Evolutionary conservation across 2,113 vertebrate species (phyloP).

Genomic region (Microtus montanus): DNA sequence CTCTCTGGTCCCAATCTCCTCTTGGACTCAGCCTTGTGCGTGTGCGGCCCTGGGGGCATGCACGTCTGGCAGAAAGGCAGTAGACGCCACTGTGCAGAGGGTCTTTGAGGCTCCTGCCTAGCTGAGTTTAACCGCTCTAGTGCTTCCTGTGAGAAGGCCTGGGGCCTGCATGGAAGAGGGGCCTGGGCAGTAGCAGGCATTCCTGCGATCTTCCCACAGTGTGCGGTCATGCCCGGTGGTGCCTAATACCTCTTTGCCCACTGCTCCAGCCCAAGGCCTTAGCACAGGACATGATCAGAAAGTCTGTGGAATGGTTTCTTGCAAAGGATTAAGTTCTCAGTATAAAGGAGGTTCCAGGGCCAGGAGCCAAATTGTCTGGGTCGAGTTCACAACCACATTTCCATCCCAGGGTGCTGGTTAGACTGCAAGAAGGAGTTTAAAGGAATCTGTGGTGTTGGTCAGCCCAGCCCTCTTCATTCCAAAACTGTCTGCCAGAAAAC

Average conservation of each 20-base stretch:
- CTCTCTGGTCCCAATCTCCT: neutral
- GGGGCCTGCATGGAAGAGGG: neutral
- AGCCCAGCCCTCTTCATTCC: neutral
- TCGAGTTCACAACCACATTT: neutral
- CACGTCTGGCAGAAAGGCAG: neutral
- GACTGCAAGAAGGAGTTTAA: neutral
- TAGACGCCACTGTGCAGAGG: neutral
- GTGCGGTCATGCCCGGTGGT: neutral
- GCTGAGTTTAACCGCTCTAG: neutral
- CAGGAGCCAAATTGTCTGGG: neutral
- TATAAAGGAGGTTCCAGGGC: neutral
- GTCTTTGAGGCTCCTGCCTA: neutral
- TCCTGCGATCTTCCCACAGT: neutral
- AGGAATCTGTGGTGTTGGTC: neutral
- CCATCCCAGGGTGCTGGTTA: no score
- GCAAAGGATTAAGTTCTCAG: neutral
- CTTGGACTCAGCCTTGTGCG: neutral
- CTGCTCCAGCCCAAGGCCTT: rapidly evolving
- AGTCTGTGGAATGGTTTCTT: neutral
- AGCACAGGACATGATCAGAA: neutral
- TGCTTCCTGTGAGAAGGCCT: neutral
- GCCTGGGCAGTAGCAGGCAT: neutral
- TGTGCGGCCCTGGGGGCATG: neutral
- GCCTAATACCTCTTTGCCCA: rapidly evolving
- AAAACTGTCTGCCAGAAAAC: neutral